These are phyloP conservation scores for Linurgus olivaceus DNA, from an alignment of 2,797 vertebrate genomes.

Conservation along the genomic window DNA sequence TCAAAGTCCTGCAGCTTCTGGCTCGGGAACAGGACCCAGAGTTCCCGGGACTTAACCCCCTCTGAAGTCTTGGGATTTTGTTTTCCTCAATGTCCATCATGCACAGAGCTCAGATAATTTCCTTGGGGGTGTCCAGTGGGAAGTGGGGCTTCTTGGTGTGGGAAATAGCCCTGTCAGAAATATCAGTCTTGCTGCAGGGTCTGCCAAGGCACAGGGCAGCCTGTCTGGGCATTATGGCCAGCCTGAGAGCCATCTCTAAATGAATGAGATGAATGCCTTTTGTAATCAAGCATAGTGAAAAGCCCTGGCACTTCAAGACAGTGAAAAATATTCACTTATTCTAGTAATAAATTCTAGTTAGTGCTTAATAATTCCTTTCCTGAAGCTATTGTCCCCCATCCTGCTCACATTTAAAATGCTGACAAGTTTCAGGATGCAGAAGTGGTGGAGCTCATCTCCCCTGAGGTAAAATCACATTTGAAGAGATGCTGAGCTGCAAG, in stretches of 20 bases:
- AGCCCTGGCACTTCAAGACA: not conserved
- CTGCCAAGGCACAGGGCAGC: not conserved
- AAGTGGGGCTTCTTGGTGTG: not conserved
- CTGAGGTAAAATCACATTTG: not conserved
- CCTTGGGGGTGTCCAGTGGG: not conserved
- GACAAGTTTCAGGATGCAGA: not conserved
- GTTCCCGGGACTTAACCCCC: not conserved
- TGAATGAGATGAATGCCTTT: not conserved
- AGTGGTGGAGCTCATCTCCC: not conserved
- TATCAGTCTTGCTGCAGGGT: not conserved
- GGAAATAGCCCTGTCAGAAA: not conserved
- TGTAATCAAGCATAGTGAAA: not conserved
- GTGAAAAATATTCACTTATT: not conserved
- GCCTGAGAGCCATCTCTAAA: not conserved
- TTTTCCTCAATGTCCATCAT: not conserved
- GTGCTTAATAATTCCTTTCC: not conserved
- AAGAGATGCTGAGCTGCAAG: not conserved
- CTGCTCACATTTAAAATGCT: not conserved
- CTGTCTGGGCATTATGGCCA: not conserved
- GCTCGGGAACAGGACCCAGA: fast-evolving
- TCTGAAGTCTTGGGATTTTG: not conserved
- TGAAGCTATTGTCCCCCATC: not conserved
- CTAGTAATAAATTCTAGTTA: not conserved
- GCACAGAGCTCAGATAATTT: fast-evolving
- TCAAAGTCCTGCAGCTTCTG: not conserved